Evolutionary conservation across 1,140 invertebrate genomes (phyloP).

Genomic region (Ladona fulva): DNA sequence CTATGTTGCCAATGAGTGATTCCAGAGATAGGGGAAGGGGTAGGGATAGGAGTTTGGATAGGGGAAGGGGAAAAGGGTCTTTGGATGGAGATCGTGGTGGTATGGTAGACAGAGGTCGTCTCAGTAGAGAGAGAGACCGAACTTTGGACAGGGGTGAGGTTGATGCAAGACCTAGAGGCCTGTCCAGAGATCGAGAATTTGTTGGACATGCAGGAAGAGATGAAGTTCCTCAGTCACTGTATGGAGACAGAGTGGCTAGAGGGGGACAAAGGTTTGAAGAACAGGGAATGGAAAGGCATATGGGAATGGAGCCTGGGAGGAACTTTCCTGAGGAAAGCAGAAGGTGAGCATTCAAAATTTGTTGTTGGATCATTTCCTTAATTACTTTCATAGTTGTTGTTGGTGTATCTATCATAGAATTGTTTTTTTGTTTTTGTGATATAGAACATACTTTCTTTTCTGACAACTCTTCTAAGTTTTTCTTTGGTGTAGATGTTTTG

Average conservation of each 20-base stretch:
- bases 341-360: slow-evolving; percentile 13
- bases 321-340: slow-evolving; percentile 17
- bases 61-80: background rate
- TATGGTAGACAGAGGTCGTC: background rate
- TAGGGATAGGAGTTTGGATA: slow-evolving; percentile 12
- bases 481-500: too few species aligned
- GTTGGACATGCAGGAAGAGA: background rate
- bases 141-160: slow-evolving; percentile 13
- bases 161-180: background rate
- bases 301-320: slow-evolving; percentile 17
- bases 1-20: slow-evolving; percentile 6
- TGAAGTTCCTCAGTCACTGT: background rate
- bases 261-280: slow-evolving; percentile 10
- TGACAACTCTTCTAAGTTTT: too few species aligned
- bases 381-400: background rate
- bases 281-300: slow-evolving; percentile 11
- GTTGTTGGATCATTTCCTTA: too few species aligned
- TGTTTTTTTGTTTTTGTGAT: too few species aligned
- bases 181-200: background rate
- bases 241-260: background rate
- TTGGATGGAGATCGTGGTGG: slow-evolving; percentile 16
- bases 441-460: too few species aligned
- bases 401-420: background rate
- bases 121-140: slow-evolving; percentile 14
- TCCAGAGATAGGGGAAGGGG: slow-evolving; percentile 14